These are phyloP conservation scores for Procambarus virginalis DNA, from an alignment of 1,140 invertebrate genomes.

Conservation along the genomic window DNA sequence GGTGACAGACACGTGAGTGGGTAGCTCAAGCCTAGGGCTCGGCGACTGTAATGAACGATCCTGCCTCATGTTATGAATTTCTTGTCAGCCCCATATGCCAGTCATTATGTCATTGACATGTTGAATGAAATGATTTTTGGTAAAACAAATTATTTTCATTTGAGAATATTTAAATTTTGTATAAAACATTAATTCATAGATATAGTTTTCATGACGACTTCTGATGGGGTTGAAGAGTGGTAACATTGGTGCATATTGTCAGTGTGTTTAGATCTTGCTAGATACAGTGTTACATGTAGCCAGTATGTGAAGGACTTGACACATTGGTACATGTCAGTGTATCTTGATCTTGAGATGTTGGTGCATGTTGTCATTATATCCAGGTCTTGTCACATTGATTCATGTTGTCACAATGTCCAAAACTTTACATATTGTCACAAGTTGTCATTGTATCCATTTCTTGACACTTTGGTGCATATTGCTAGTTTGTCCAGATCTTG, in stretches of 20 bases:
- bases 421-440: too few relatives aligned
- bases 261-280: constrained; percentile 15
- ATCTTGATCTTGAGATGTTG: too few relatives aligned
- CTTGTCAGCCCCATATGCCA: background rate
- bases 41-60: constrained; percentile 17
- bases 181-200: background rate
- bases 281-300: background rate
- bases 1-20: constrained; percentile 13
- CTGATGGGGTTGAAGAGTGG: constrained; percentile 20
- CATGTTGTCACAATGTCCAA: too few relatives aligned
- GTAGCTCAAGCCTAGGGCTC: constrained; percentile 37
- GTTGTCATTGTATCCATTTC: too few relatives aligned
- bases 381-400: too few relatives aligned
- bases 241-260: constrained; percentile 26
- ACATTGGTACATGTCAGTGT: too few relatives aligned
- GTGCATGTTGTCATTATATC: too few relatives aligned
- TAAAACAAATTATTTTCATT: background rate
- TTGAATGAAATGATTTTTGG: background rate
- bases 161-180: background rate
- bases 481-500: background rate
- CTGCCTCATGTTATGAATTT: constrained; percentile 17
- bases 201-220: background rate
- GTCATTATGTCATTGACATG: background rate
- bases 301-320: too few relatives aligned
- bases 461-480: too few relatives aligned